A percentile compares a stretch with the other conserved stretches of the same genome.
Evolutionary conservation across 2,113 vertebrate species (phyloP).

Genomic region (Malaclemys terrapin): DNA sequence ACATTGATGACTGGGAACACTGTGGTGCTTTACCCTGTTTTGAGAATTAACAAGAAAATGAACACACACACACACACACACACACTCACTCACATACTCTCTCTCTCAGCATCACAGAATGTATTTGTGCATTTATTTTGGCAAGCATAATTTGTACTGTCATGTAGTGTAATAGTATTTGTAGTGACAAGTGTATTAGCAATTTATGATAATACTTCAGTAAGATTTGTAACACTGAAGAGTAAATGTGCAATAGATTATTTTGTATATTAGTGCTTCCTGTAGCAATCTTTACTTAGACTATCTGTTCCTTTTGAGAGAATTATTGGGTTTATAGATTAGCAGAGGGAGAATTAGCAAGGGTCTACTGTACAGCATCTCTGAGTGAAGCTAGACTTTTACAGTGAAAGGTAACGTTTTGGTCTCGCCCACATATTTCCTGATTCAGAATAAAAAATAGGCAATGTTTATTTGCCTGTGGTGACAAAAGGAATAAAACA

Average conservation of each 20-base stretch:
- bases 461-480: background rate
- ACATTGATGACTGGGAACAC: background rate
- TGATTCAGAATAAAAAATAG: slow-evolving; percentile 34
- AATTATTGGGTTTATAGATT: slow-evolving; percentile 24
- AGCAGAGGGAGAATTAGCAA: slow-evolving; percentile 13
- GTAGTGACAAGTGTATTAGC: background rate
- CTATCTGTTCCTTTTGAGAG: background rate
- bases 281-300: background rate
- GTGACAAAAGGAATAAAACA: background rate
- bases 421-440: slow-evolving; percentile 11
- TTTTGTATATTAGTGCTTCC: slow-evolving; percentile 13
- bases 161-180: background rate
- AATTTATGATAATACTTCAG: background rate
- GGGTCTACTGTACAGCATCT: background rate
- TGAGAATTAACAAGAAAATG: slow-evolving; percentile 25
- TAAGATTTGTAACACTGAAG: background rate
- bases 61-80: background rate
- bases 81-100: no score
- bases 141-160: slow-evolving; percentile 2
- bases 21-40: slow-evolving; percentile 11
- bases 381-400: background rate
- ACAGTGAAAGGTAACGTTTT: slow-evolving; percentile 21
- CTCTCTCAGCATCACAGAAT: background rate
- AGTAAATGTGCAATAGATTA: background rate
- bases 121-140: slow-evolving; percentile 16